Base-by-base conservation (phyloP, 1,140 invertebrate species). In the Solenopsis invicta region DNA sequence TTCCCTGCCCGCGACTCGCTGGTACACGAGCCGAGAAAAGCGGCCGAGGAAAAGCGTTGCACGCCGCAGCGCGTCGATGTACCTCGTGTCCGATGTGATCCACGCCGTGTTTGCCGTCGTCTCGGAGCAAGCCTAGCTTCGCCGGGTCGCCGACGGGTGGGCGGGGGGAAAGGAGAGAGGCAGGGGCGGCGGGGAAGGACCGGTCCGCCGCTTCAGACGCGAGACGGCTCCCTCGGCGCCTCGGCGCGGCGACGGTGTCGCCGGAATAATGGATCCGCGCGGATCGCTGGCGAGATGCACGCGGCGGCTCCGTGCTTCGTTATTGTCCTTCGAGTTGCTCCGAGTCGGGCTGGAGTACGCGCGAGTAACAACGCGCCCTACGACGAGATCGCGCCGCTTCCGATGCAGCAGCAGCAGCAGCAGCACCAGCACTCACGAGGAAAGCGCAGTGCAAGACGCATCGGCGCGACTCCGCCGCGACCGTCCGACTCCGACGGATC, bases 31-130 rank as follows among this genome's bases (percentile, higher is more conserved):
- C n/a, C n/a, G n/a, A n/a, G n/a, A n/a, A n/a, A 56, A 13, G 41
- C 34, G 76, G n/a, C 41, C 50, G 77, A 45, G 50, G 37, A 24
- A 34, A 21, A 41, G 45, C 61, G 45, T 2, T 24, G 61, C n/a
- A 1, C 37, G 21, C 5, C 21, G 21, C 37, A 16, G 12, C 52
- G 24, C 37, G 64, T 13, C 13, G 59, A n/a, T 72, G 67, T 84
- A 84, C 54, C 80, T 74, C 69, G 80, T 74, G 80, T 21, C 37
- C 69, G 69, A 34, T 85, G 80, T n/a, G n/a, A n/a, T 88, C 82
- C 91, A 89, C 90, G 87, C 90, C 91, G 91, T 91, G 85, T 90
- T 91, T 88, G 84, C 86, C 54, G 82, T 87, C 72, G 85, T 85
- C 84, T 61, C 69, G 41, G 81, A 67, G 84, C 34, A 62, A 89